Evolutionary conservation across 1,140 invertebrate genomes (phyloP).

Genomic region (Magallana ariakensis): DNA sequence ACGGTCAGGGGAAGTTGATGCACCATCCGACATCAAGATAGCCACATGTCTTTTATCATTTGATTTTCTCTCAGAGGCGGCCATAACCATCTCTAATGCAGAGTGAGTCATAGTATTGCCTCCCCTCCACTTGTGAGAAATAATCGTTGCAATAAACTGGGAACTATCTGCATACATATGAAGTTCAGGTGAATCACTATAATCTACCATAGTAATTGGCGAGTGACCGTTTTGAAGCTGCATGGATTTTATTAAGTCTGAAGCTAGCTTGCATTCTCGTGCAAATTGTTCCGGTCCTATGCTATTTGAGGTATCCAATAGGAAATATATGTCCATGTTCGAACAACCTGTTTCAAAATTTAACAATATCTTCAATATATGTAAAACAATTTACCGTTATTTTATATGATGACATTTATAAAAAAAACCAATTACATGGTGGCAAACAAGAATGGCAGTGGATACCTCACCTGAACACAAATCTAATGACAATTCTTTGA

Average conservation of each 20-base stretch:
- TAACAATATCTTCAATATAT: not conserved
- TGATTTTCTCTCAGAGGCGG: not conserved
- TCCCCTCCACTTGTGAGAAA: not conserved
- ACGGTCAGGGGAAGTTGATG: not conserved
- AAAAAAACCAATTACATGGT: no score
- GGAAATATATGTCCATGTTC: not conserved
- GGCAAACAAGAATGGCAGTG: not conserved
- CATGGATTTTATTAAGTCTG: not conserved
- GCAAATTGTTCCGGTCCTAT: constrained; percentile 1
- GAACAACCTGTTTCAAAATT: not conserved
- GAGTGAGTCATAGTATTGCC: constrained; percentile 11
- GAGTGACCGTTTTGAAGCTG: not conserved
- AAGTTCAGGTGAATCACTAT: not conserved
- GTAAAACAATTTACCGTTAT: no score
- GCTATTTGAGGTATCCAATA: constrained; percentile 15
- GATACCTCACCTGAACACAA: not conserved
- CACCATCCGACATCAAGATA: not conserved
- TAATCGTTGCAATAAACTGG: not conserved
- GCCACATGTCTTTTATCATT: not conserved
- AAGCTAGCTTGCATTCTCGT: not conserved
- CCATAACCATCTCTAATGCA: not conserved
- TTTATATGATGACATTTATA: no score
- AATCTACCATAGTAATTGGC: not conserved
- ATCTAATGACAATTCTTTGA: not conserved
- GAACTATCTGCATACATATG: not conserved